phyloP scores from a whole-genome alignment of 2,113 vertebrate species.

The Sinocyclocheilus grahami region DNA sequence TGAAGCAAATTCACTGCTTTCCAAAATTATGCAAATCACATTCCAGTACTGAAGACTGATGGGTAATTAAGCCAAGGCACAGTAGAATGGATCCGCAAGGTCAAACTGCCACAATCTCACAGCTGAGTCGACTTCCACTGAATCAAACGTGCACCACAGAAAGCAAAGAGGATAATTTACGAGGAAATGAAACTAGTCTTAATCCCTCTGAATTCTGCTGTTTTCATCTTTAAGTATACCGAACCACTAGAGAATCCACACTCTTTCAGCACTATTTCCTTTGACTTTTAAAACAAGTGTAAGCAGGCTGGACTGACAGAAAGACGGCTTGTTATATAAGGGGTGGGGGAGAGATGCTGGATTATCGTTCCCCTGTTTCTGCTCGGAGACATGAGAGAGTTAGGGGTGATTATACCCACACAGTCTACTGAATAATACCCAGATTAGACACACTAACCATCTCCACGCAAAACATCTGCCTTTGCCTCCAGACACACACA shows the following conservation, averaged over 20 bases:
- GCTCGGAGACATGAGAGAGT: constrained; percentile 60
- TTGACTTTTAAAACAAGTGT: constrained; percentile 53
- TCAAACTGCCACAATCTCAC: background rate
- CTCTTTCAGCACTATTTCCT: background rate
- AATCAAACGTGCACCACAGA: background rate
- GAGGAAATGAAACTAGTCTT: background rate
- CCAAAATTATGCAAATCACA: constrained; percentile 23
- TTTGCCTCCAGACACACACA: constrained; percentile 51
- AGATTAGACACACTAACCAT: constrained; percentile 71
- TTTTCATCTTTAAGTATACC: constrained; percentile 54
- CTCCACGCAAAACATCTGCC: constrained; percentile 70
- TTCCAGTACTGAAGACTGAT: background rate
- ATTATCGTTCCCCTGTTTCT: constrained; percentile 64
- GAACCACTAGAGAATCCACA: constrained; percentile 30
- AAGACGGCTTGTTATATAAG: constrained; percentile 62
- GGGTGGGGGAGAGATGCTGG: constrained; percentile 59
- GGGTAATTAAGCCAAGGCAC: background rate
- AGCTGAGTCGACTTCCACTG: background rate
- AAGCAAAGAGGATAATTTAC: background rate
- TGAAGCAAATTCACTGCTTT: background rate
- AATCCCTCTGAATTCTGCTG: constrained; percentile 58
- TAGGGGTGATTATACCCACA: constrained; percentile 69
- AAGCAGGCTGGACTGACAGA: constrained; percentile 49
- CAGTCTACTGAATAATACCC: constrained; percentile 67
- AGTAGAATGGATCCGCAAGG: background rate